A percentile compares a stretch with the other conserved stretches of the same genome.
Conservation (phyloP, 2,888 invertebrate genomes). For the Machimus atricapillus region DNA sequence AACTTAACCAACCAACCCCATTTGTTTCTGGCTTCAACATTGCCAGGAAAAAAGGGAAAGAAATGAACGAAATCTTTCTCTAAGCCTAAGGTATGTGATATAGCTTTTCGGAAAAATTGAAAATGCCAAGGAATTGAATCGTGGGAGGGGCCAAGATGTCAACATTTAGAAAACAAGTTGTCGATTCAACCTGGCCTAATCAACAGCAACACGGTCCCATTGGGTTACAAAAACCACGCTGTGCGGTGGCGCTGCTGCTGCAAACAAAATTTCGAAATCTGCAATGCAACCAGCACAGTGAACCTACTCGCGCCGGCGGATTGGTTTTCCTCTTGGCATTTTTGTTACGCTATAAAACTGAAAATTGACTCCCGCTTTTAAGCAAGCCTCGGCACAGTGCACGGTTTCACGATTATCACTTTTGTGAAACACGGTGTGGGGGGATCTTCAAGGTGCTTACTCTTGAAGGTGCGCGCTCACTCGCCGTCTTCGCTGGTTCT, state of each 20-base stretch:
- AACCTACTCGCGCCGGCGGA: not conserved
- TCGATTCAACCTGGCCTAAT: not conserved
- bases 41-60: not conserved
- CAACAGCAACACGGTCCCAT: not conserved
- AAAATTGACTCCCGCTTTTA: not conserved
- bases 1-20: too few species aligned
- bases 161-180: not conserved
- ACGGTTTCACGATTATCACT: not conserved
- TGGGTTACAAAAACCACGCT: not conserved
- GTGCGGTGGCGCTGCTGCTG: not conserved
- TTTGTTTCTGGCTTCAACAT: not conserved
- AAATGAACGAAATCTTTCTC: not conserved
- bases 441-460: not conserved
- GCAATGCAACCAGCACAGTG: constrained; percentile 6
- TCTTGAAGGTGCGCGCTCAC: not conserved
- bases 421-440: not conserved
- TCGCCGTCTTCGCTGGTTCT: not conserved
- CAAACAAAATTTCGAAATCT: not conserved
- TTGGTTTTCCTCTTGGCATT: not conserved
- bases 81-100: too few species aligned
- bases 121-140: not conserved
- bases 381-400: not conserved
- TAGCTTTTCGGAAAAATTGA: not conserved
- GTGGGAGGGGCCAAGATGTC: not conserved
- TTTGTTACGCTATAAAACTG: not conserved